Evolutionary conservation across 2,113 vertebrate genomes (phyloP).

Genomic region (Orcinus orca): DNA sequence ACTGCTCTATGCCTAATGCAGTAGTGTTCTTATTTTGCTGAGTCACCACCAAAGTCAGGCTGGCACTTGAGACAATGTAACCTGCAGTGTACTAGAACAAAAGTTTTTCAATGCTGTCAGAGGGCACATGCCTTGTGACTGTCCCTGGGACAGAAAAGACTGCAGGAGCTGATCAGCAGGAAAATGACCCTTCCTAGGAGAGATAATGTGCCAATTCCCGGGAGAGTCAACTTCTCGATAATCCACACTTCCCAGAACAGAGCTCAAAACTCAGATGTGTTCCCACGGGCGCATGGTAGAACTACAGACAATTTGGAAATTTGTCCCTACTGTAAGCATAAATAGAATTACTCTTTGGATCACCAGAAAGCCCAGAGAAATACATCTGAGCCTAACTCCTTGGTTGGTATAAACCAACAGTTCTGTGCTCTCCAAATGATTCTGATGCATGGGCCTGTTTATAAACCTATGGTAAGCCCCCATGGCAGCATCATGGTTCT

Average conservation of each 20-base stretch:
- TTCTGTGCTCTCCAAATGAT: background rate
- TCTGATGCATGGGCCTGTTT: background rate
- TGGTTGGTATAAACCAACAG: background rate
- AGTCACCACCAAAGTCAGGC: constrained; percentile 43
- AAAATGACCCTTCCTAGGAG: background rate
- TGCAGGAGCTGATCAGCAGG: background rate
- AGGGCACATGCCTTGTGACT: background rate
- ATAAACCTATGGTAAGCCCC: background rate
- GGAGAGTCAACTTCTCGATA: background rate
- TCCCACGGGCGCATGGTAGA: background rate
- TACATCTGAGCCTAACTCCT: background rate
- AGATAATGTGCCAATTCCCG: background rate
- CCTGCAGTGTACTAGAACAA: background rate
- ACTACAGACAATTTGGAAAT: background rate
- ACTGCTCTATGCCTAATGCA: background rate
- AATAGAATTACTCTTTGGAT: background rate
- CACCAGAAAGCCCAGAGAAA: background rate
- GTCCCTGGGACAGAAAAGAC: background rate
- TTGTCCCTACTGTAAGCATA: background rate
- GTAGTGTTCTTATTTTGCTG: constrained; percentile 54
- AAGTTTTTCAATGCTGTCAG: background rate
- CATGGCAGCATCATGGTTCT: background rate
- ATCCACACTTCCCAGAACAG: background rate
- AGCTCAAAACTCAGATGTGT: background rate
- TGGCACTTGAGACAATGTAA: background rate